These are phyloP conservation scores for Pelodiscus sinensis DNA, from an alignment of 2,113 vertebrate genomes.

Conservation along the genomic window DNA sequence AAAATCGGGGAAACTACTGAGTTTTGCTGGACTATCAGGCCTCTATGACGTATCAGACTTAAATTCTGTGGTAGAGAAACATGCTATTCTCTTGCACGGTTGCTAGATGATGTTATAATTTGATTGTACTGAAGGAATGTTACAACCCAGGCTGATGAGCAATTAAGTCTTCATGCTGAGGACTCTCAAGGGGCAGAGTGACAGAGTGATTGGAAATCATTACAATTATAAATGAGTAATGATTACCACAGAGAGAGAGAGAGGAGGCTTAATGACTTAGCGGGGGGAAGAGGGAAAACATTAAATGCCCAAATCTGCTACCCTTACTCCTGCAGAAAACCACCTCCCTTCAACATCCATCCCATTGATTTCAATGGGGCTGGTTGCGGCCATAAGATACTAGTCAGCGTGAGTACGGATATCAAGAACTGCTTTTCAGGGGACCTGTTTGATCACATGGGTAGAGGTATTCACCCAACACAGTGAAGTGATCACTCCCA, in stretches of 20 bases:
- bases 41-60: accelerated
- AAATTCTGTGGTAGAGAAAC: neutral
- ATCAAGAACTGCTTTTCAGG: neutral
- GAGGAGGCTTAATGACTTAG: neutral
- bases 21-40: neutral
- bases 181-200: neutral
- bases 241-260: neutral
- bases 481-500: neutral
- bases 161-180: neutral
- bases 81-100: neutral
- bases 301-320: neutral
- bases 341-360: neutral
- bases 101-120: neutral
- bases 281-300: neutral
- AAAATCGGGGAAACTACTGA: neutral
- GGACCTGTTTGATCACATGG: neutral
- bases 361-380: neutral
- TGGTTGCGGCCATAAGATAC: neutral
- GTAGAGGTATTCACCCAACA: neutral
- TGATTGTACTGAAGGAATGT: neutral
- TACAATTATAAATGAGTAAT: neutral
- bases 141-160: neutral
- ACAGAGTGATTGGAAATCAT: neutral
- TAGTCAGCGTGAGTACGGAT: neutral
- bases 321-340: too few species aligned